Percentiles rank a stretch among this genome's conserved stretches.
These are phyloP conservation scores for Drosophila anomelani DNA, from an alignment of 2,888 invertebrate genomes.

Conservation along the genomic window DNA sequence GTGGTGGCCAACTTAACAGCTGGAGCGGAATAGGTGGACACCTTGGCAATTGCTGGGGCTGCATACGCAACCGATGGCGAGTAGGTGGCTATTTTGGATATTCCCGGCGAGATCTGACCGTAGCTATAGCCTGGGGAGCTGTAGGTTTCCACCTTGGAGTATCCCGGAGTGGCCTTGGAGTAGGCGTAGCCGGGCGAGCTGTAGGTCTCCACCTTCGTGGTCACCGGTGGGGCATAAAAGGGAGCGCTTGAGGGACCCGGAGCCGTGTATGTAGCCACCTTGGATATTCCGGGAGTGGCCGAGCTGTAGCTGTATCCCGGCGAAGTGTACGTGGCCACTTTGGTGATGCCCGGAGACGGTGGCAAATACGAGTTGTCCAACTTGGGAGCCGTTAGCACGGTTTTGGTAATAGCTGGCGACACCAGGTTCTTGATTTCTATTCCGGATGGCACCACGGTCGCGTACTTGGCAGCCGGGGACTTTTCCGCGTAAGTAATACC, in stretches of 20 bases:
- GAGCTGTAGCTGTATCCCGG: slow-evolving; percentile 77
- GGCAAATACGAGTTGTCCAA: slow-evolving; percentile 45
- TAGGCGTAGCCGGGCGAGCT: slow-evolving; percentile 85
- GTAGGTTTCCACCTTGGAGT: slow-evolving; percentile 74
- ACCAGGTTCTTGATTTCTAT: slow-evolving; percentile 87
- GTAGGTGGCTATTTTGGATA: slow-evolving; percentile 78
- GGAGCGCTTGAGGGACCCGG: slow-evolving; percentile 45
- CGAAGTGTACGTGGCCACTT: slow-evolving; percentile 72
- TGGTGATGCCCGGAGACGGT: slow-evolving; percentile 45
- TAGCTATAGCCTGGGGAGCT: slow-evolving; percentile 72
- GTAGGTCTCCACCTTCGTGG: slow-evolving; percentile 83
- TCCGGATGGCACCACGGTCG: slow-evolving; percentile 84
- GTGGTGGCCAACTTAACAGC: slow-evolving; percentile 53
- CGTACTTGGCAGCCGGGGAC: slow-evolving; percentile 83
- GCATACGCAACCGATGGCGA: slow-evolving; percentile 71
- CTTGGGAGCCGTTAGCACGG: slow-evolving; percentile 51
- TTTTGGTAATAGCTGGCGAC: slow-evolving; percentile 83
- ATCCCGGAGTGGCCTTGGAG: slow-evolving; percentile 77
- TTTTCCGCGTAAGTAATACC: slow-evolving; percentile 82
- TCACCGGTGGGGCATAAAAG: slow-evolving; percentile 76
- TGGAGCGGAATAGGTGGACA: slow-evolving; percentile 54
- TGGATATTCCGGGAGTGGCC: slow-evolving; percentile 67
- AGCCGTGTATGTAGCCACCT: slow-evolving; percentile 67
- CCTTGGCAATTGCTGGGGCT: slow-evolving; percentile 63
- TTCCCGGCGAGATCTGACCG: slow-evolving; percentile 51